phyloP scores from a whole-genome alignment of 2,797 vertebrate species.

The Rhincodon typus region DNA sequence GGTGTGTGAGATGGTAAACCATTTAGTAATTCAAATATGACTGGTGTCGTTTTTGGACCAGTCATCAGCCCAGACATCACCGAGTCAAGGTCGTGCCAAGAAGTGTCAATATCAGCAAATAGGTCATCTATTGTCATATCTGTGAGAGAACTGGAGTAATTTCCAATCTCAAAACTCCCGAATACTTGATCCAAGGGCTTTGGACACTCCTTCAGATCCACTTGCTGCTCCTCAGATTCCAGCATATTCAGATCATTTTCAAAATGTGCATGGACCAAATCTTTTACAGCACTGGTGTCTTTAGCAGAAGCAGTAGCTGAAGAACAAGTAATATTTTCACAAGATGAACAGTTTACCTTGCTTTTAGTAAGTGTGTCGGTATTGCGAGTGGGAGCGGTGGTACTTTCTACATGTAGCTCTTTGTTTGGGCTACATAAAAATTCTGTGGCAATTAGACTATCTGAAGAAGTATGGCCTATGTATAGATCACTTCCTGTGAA shows the following conservation, averaged over 20 bases:
- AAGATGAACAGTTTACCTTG: conserved; percentile 49
- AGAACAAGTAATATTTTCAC: conserved; percentile 58
- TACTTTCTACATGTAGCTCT: conserved; percentile 58
- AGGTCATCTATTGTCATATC: conserved; percentile 79
- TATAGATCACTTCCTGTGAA: conserved; percentile 59
- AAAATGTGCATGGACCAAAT: conserved; percentile 46
- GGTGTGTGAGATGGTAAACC: conserved; percentile 68
- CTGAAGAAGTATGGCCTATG: conserved; percentile 61
- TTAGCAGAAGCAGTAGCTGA: conserved; percentile 52
- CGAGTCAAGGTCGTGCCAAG: conserved; percentile 89
- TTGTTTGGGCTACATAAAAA: conserved; percentile 71
- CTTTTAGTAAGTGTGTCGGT: conserved; percentile 41
- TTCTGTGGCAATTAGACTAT: conserved; percentile 79
- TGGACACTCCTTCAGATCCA: conserved; percentile 58
- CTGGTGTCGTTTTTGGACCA: conserved; percentile 71
- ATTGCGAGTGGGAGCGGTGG: conserved; percentile 51
- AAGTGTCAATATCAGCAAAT: conserved; percentile 85
- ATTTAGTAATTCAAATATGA: conserved; percentile 72
- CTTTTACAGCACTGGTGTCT: conserved; percentile 50
- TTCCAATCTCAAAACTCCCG: conserved; percentile 77
- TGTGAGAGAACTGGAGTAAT: conserved; percentile 57
- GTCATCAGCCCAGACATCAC: conserved; percentile 89
- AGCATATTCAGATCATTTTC: conserved; percentile 49
- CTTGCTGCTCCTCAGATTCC: conserved; percentile 58
- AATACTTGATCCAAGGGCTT: conserved; percentile 83